Base-by-base conservation (phyloP, 2,888 invertebrate species). In the Leptarthrus brevirostris region DNA sequence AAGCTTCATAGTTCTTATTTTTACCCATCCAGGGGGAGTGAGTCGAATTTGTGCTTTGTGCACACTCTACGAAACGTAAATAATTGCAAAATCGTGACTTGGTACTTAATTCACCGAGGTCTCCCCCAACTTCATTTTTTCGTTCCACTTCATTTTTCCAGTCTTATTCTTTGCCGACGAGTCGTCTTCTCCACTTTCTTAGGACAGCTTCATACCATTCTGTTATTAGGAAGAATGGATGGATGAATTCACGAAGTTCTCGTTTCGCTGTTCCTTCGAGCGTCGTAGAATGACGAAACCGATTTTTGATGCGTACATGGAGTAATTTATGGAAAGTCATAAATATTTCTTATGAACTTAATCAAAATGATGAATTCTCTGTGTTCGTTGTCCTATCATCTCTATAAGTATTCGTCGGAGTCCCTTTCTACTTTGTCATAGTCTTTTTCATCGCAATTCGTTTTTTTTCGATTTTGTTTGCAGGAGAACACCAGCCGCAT, bases 21-120 rank as follows among this genome's bases (percentile, higher is more conserved):
- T n/a, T n/a, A 22, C 6, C 36, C 44, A 47, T 24, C 20, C 5
- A 22, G n/a, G 12, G 22, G 47, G 47, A 14, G 44, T 47, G 58
- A 30, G 30, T 10, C 44, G 56, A 54, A 56, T 72, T 72, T 72
- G 73, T 70, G 72, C 71, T 73, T 76, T 76, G 72, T 76, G 76
- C 73, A 73, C 74, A 72, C 71, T 71, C 71, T 73, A 71, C 53
- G 74, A 76, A 76, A 75, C 73, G 76, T 76, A 76, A 76, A 76
- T 76, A 76, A 76, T 76, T 76, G 76, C 75, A 73, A 76, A 75
- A 76, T 76, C 76, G 76, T 76, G 76, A 76, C 76, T 75, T 76
- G 76, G 71, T 75, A 75, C 74, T 75, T 75, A 76, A 76, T 76
- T 74, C 74, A 70, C 71, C 58, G 18, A 8, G 47, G 61, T 72